Evolutionary conservation across 2,113 vertebrate genomes (phyloP).

Genomic region (Hydropotes inermis): DNA sequence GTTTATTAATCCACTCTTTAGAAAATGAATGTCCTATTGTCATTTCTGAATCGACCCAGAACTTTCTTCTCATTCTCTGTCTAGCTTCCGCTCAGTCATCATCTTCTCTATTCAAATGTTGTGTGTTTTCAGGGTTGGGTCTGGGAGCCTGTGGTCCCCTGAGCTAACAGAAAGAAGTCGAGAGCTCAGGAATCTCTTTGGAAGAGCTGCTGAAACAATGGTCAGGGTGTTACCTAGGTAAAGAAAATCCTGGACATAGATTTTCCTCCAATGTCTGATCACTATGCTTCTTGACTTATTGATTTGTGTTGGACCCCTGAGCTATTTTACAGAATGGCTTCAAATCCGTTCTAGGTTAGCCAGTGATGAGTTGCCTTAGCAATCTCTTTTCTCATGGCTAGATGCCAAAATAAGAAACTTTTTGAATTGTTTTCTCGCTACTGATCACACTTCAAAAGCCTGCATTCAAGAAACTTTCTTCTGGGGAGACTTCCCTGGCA

Average conservation of each 20-base stretch:
- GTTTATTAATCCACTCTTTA: neutral
- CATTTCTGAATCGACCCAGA: neutral
- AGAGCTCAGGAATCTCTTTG: neutral
- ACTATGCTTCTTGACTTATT: neutral
- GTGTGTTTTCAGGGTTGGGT: neutral
- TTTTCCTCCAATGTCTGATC: neutral
- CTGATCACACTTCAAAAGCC: neutral
- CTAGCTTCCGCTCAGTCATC: neutral
- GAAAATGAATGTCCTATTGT: neutral
- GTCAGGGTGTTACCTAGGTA: neutral
- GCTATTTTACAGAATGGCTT: neutral
- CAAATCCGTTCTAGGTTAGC: neutral
- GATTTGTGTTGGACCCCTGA: neutral
- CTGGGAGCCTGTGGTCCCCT: neutral
- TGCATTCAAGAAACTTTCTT: neutral
- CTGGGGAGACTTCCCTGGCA: no score
- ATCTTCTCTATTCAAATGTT: neutral
- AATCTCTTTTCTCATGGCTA: neutral
- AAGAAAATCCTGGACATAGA: neutral
- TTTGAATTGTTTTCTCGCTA: neutral
- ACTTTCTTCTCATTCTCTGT: neutral
- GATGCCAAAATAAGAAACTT: neutral
- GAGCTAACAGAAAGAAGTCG: neutral
- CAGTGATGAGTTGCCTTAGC: neutral
- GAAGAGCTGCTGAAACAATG: neutral